Percentiles rank a stretch among this genome's conserved stretches.
Conservation (phyloP, 2,797 vertebrate species). For the Propithecus perrieri region DNA sequence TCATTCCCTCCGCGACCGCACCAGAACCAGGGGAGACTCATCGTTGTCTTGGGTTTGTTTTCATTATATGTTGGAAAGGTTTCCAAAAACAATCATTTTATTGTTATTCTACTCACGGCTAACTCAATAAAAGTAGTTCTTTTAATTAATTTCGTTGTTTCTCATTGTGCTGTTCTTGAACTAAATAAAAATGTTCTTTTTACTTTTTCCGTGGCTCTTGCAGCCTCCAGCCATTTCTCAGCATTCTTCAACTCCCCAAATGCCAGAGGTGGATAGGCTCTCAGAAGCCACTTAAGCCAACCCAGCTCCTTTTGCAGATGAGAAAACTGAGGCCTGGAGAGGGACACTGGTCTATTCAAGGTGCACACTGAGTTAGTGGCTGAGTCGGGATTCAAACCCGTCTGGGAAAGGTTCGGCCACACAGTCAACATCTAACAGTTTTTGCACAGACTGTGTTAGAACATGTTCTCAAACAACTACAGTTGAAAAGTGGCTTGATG, state of each 20-base stretch:
- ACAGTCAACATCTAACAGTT: not conserved
- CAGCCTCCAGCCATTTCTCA: not conserved
- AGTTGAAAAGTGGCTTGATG: not conserved
- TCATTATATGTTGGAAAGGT: constrained; percentile 46
- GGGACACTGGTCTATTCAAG: fast-evolving
- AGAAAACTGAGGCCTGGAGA: not conserved
- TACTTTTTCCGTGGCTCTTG: not conserved
- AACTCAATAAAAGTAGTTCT: constrained; percentile 67
- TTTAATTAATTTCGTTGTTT: constrained; percentile 66
- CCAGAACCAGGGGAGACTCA: not conserved
- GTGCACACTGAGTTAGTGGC: not conserved
- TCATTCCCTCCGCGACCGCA: not conserved
- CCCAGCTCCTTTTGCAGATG: not conserved
- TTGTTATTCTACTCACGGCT: constrained; percentile 53
- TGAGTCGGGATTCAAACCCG: not conserved
- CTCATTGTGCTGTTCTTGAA: constrained; percentile 37
- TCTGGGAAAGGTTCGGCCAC: not conserved
- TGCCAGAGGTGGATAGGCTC: not conserved
- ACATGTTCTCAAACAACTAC: not conserved
- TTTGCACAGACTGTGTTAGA: too few relatives aligned
- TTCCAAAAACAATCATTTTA: constrained; percentile 61
- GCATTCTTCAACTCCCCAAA: not conserved
- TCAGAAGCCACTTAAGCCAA: not conserved
- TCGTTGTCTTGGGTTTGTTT: constrained; percentile 46
- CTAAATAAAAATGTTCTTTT: constrained; percentile 35